Conservation (phyloP, 2,888 invertebrate species). For the Cabera pusaria region DNA sequence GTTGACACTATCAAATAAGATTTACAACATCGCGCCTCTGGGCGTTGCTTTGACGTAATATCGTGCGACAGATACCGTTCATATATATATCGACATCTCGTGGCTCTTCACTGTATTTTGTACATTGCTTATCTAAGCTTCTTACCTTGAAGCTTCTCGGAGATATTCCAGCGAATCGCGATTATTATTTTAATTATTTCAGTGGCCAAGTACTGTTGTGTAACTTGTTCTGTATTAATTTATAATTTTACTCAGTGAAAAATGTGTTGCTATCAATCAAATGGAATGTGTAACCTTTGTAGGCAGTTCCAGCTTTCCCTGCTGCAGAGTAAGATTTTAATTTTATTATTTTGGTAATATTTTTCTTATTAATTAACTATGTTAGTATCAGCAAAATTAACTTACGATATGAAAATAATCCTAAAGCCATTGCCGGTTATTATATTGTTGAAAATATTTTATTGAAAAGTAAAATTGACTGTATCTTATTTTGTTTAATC, state of each 20-base stretch:
- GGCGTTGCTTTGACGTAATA: constrained; percentile 81
- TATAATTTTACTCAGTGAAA: constrained; percentile 38
- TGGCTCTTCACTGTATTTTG: constrained; percentile 68
- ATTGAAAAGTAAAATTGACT: no score
- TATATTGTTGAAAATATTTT: no score
- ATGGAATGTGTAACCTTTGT: constrained; percentile 75
- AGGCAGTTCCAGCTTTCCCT: constrained; percentile 72
- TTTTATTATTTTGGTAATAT: constrained; percentile 11
- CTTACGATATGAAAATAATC: no score
- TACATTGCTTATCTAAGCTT: constrained; percentile 77
- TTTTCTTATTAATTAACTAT: no score
- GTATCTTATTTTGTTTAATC: no score
- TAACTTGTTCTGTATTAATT: constrained; percentile 11
- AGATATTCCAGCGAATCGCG: constrained; percentile 54
- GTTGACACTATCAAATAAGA: constrained; percentile 68
- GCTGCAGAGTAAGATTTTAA: constrained; percentile 65
- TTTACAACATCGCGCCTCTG: constrained; percentile 72
- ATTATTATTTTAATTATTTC: constrained; percentile 47
- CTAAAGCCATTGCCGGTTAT: no score
- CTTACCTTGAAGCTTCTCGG: constrained; percentile 75
- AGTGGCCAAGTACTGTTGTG: constrained; percentile 11
- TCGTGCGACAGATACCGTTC: constrained; percentile 72
- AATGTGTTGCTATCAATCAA: constrained; percentile 78
- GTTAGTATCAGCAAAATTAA: no score
- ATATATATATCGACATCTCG: constrained; percentile 77